Conservation (phyloP, 2,797 vertebrate species). For the Halcyon chelicuti region DNA sequence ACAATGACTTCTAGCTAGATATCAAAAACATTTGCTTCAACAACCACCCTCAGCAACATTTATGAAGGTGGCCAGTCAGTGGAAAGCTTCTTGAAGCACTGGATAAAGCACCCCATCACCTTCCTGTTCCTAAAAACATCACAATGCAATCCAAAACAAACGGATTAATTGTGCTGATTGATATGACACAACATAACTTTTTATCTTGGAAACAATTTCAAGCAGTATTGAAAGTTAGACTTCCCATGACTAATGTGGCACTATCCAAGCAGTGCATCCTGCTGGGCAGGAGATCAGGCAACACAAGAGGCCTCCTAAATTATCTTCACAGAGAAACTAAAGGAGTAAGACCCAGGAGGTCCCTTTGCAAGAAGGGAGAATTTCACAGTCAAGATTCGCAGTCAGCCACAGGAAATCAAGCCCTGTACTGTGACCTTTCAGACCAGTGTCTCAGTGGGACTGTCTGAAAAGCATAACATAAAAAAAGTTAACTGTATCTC, state of each 20-base stretch:
- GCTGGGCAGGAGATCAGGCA: background rate
- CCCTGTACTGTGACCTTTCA: background rate
- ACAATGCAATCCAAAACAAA: background rate
- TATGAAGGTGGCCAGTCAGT: fast-evolving
- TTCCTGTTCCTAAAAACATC: background rate
- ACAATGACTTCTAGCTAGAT: background rate
- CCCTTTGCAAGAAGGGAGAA: background rate
- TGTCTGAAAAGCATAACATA: background rate
- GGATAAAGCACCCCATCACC: background rate
- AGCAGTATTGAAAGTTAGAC: background rate
- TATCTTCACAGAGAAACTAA: background rate
- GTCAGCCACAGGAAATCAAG: background rate
- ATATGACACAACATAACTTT: background rate
- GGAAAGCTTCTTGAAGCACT: background rate
- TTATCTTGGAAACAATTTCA: background rate
- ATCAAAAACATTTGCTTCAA: background rate
- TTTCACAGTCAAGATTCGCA: background rate
- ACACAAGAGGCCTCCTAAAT: background rate
- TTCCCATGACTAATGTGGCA: background rate
- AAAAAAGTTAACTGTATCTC: background rate
- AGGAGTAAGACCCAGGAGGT: background rate
- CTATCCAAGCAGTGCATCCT: fast-evolving
- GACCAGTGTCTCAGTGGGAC: background rate
- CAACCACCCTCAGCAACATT: fast-evolving
- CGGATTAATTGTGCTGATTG: background rate